Evolutionary conservation across 2,888 invertebrate genomes (phyloP).

Genomic region (Troides helena): DNA sequence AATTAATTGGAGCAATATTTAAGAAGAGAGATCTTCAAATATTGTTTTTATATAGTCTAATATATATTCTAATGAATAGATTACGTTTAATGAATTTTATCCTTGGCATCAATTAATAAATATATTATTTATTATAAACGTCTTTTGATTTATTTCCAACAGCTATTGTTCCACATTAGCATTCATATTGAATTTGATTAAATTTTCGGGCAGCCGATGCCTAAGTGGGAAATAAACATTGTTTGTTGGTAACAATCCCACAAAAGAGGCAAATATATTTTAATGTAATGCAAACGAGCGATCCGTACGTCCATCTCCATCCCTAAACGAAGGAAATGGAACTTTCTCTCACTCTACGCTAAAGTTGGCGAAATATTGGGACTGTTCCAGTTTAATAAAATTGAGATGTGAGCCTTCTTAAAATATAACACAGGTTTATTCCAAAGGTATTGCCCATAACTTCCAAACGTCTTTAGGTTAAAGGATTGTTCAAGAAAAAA

Average conservation of each 20-base stretch:
- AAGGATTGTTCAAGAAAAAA: background rate
- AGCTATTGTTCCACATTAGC: constrained; percentile 1
- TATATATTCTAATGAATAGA: too few species aligned
- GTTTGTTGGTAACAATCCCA: constrained; percentile 23
- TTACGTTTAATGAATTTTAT: too few species aligned
- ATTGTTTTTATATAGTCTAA: too few species aligned
- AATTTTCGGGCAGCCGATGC: constrained; percentile 1
- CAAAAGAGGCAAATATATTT: constrained; percentile 33
- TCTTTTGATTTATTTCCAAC: background rate
- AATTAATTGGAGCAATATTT: too few species aligned
- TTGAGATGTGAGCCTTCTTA: constrained; percentile 36
- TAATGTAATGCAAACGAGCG: constrained; percentile 43
- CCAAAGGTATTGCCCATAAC: constrained; percentile 33
- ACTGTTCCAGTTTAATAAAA: constrained; percentile 42
- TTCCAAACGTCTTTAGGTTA: constrained; percentile 18
- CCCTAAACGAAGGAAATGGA: constrained; percentile 42
- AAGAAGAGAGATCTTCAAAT: too few species aligned
- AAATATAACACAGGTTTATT: constrained; percentile 30
- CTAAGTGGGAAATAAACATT: constrained; percentile 22
- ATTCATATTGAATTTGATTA: constrained; percentile 13
- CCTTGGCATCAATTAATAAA: background rate
- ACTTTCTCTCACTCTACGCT: constrained; percentile 38
- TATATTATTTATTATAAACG: background rate
- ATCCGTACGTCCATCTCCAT: constrained; percentile 38
- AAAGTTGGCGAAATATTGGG: constrained; percentile 41